Evolutionary conservation across 2,113 vertebrate species (phyloP), one percentile per base, ranked within the genome.

Genomic region (Festucalex cinctus): DNA sequence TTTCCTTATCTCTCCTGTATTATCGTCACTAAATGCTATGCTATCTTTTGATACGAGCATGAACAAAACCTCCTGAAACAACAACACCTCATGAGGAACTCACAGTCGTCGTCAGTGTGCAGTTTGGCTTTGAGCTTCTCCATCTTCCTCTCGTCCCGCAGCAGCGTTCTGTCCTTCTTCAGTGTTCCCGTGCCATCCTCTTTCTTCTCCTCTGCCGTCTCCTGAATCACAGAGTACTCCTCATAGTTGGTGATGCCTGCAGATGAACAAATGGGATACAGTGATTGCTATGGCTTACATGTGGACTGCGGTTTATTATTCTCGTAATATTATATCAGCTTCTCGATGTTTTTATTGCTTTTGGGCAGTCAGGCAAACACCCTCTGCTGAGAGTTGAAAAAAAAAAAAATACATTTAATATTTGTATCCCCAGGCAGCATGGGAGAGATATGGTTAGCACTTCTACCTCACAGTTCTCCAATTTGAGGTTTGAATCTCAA

Each of bases 211-310:
- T 99, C 97, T 0, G 92, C 84, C 1, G 81, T 90, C 66, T 99
- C 97, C 84, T 97, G 97, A 84, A 99, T 98, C 88, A 99, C 87
- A 44, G 97, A 99, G 80, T 99, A 99, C 76, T 99, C 97, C 83
- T 99, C 97, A 63, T 99, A 99, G 91, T 99, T 99, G 13, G 97
- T 99, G 88, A 99, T 99, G 74, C 97, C 97, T 99, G 84, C 39
- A 43, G 39, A n/a, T 39, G 39, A 59, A 59, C 17, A n/a, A 37
- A 59, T 7, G 13, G 36, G 20, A 24, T n/a, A 41, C 13, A 41
- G n/a, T 41, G 22, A 43, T 62, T 10, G 6, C n/a, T 17, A 2
- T 17, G 14, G 0, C n/a, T 32, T 32, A 32, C 26, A 57, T 14
- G 26, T 32, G 22, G 51, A 32, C 54, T 57, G 14, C 5, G 5